A percentile compares a stretch with the other conserved stretches of the same genome.
phyloP scores from a whole-genome alignment of 2,113 vertebrate species.

The Petrocephalus microphthalmus region DNA sequence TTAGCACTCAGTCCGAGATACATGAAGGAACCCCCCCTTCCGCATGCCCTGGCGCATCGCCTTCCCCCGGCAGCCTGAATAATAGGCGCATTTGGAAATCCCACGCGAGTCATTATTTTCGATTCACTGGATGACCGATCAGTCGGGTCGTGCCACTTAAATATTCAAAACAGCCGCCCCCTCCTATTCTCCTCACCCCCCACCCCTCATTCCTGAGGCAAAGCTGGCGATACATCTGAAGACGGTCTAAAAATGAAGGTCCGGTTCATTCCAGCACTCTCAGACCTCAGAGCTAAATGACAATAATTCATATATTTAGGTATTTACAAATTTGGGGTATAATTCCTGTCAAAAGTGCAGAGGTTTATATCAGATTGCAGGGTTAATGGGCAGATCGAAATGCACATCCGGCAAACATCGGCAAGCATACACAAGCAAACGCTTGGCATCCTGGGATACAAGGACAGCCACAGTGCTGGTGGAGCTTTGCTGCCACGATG shows the following conservation, averaged over 20 bases:
- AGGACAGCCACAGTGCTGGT: neutral
- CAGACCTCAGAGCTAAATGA: neutral
- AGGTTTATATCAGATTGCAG: neutral
- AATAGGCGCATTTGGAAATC: constrained; percentile 25
- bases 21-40: neutral
- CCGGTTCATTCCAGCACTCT: neutral
- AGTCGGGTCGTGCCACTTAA: constrained; percentile 20
- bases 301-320: neutral
- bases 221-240: neutral
- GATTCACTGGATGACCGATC: constrained; percentile 26
- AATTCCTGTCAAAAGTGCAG: neutral
- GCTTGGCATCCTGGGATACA: neutral
- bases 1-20: neutral
- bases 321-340: neutral
- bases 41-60: neutral
- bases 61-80: constrained; percentile 19
- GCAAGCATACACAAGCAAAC: neutral
- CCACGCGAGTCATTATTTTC: constrained; percentile 24
- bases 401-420: neutral
- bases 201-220: neutral
- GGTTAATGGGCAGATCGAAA: neutral
- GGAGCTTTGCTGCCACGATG: neutral
- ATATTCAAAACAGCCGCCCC: constrained; percentile 15
- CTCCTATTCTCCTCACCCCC: neutral
- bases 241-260: neutral